Evolutionary conservation across 1,140 invertebrate species (phyloP), one percentile per base, ranked within the genome.

Genomic region (Prorops nasuta): DNA sequence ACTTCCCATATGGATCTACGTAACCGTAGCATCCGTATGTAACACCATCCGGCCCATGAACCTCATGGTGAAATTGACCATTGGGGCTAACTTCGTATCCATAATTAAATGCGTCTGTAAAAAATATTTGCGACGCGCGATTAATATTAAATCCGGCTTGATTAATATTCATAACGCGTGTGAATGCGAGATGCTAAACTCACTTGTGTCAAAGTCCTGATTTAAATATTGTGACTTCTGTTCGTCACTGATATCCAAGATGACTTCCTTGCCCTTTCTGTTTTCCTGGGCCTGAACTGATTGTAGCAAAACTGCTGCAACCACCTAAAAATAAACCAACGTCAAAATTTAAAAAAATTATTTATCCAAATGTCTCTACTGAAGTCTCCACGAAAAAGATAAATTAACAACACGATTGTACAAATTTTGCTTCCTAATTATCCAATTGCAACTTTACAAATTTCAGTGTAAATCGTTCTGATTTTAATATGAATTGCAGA

Each of bases 11-110:
- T 1, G 86, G 82, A 65, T 89, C 86, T 12, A 89, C 80, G 61
- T 86, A 87, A 31, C 88, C 88, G 51, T 89, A 90, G 69, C 88
- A 90, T 53, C 88, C 88, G 52, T 89, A 90, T 0, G 87, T 88
- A 14, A 90, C 83, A 8, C 85, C 85, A 60, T 89, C 86, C 0
- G 85, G 81, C 10, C 85, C 86, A 43, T 83, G 80, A 28, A 79
- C 83, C 74, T 91, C 88, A 56, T 91, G 87, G 62, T 90, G 87
- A 64, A 90, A 90, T 64, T 89, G 87, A 8, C 87, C 87, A 59
- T 83, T 83, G 0, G 83, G 82, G 45, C 82, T 84, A 1, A 89
- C 80, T 66, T 88, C 84, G 63, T 88, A 88, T 38, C 86, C 86
- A 64, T 86, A 89, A 60, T 84, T 84, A 65, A 88, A 88, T 37